Percentiles rank a stretch among this genome's conserved stretches.
phyloP scores from a whole-genome alignment of 1,140 invertebrate species.

The Homalodisca vitripennis region DNA sequence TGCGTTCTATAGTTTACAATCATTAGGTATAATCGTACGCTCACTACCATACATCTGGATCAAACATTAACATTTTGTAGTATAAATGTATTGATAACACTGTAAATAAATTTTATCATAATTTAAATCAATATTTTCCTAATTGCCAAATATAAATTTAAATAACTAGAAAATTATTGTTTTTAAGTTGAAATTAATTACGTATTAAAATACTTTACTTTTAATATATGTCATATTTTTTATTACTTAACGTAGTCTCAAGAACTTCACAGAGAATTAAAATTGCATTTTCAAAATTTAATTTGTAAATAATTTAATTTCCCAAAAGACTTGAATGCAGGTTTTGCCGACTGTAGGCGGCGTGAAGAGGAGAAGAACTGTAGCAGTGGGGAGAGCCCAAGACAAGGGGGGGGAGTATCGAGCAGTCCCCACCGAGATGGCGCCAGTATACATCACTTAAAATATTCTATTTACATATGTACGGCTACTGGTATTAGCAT shows the following conservation, averaged over 20 bases:
- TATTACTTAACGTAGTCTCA: not conserved
- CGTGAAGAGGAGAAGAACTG: not conserved
- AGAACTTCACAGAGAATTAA: not conserved
- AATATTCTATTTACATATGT: constrained; percentile 4
- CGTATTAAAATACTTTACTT: not conserved
- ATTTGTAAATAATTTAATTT: not conserved
- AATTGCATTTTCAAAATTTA: not conserved
- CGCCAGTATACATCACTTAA: not conserved
- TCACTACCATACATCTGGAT: not conserved
- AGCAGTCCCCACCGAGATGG: not conserved
- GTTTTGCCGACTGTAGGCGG: not conserved
- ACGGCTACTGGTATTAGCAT: constrained; percentile 14
- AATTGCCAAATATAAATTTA: no score
- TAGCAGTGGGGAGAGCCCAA: not conserved
- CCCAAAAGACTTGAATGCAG: not conserved
- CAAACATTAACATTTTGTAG: not conserved
- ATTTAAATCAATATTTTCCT: not conserved
- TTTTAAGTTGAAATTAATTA: not conserved
- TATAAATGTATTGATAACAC: not conserved
- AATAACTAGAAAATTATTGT: not conserved
- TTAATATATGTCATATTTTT: not conserved
- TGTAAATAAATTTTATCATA: not conserved
- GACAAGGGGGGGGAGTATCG: not conserved
- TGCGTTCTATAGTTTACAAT: not conserved
- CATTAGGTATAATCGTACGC: not conserved